Evolutionary conservation across 2,113 vertebrate species (phyloP).

Genomic region (Megaleporinus macrocephalus): DNA sequence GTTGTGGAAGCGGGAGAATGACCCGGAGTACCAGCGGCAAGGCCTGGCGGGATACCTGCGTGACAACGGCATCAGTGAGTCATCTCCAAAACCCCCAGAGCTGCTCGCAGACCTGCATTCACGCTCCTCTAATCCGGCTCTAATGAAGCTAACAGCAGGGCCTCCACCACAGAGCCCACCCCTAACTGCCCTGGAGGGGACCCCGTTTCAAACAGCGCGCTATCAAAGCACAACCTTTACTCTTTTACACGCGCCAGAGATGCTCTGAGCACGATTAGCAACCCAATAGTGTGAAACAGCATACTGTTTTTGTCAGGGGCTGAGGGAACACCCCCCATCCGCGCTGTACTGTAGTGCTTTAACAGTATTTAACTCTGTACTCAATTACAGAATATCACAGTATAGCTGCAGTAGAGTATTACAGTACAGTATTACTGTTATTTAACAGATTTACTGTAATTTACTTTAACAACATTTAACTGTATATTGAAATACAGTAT

Average conservation of each 20-base stretch:
- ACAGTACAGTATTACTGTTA: too few species aligned
- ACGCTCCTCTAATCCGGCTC: slow-evolving; percentile 46
- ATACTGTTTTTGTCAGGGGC: background rate
- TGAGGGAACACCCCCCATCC: background rate
- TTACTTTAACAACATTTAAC: too few species aligned
- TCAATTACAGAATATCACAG: too few species aligned
- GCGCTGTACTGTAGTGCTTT: background rate
- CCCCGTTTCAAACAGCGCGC: background rate
- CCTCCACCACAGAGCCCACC: background rate
- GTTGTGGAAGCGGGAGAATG: slow-evolving; percentile 89
- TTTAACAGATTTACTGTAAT: too few species aligned
- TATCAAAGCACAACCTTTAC: background rate
- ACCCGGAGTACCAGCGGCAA: slow-evolving; percentile 88
- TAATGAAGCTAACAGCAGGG: slow-evolving; percentile 30
- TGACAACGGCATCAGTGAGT: slow-evolving; percentile 91
- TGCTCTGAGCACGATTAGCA: background rate
- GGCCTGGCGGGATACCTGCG: slow-evolving; percentile 87
- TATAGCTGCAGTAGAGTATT: too few species aligned
- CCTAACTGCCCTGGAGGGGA: background rate
- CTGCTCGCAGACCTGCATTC: slow-evolving; percentile 76
- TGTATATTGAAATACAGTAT: too few species aligned
- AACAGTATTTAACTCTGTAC: too few species aligned
- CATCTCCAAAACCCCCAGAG: slow-evolving; percentile 32
- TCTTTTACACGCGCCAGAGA: background rate
- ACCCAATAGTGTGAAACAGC: background rate